phyloP scores from a whole-genome alignment of 2,113 vertebrate species.

The Acanthisitta chloris region DNA sequence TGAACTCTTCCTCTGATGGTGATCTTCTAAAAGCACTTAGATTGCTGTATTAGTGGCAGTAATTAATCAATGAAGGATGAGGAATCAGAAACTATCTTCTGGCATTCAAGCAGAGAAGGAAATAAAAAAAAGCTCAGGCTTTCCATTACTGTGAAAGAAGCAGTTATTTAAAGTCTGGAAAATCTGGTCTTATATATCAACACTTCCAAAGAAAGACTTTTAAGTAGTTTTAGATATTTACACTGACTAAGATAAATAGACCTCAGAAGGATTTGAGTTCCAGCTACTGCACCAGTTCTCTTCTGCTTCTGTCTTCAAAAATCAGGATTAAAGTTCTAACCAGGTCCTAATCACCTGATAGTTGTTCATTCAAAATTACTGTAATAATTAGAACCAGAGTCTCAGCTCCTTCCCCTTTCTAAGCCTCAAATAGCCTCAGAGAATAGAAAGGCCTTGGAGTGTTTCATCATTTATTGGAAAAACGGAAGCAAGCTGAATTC shows the following conservation, averaged over 20 bases:
- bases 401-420: not conserved
- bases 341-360: not conserved
- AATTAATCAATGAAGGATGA: not conserved
- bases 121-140: not conserved
- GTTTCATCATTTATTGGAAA: constrained; percentile 10
- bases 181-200: not conserved
- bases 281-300: not conserved
- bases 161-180: not conserved
- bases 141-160: not conserved
- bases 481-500: constrained; percentile 5
- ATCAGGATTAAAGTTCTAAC: not conserved
- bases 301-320: not conserved
- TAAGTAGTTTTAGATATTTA: not conserved
- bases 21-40: not conserved
- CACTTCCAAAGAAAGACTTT: not conserved
- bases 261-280: not conserved
- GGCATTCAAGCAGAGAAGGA: not conserved
- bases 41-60: not conserved
- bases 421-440: not conserved
- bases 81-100: not conserved
- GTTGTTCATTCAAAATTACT: not conserved
- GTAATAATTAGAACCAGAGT: constrained; percentile 33
- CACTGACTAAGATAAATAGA: not conserved
- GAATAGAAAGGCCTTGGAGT: not conserved
- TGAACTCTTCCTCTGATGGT: not conserved